These are phyloP conservation scores for Phymorhynchus buccinoides DNA, from an alignment of 1,140 invertebrate species.

Conservation along the genomic window DNA sequence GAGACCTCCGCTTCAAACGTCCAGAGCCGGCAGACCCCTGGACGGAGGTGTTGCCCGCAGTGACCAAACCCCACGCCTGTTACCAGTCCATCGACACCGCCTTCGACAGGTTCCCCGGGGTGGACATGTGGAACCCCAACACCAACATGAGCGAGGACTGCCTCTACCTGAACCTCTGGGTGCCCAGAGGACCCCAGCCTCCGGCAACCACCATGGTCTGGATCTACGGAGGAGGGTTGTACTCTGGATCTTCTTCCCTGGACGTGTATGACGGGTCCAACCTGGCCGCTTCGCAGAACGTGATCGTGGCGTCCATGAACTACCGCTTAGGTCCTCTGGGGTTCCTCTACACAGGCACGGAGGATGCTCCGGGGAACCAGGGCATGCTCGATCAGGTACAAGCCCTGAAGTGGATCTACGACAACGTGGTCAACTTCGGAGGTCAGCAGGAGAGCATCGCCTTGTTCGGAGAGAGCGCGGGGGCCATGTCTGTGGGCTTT, in stretches of 20 bases:
- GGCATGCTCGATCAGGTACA: constrained; percentile 78
- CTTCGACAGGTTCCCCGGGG: constrained; percentile 80
- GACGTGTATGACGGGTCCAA: constrained; percentile 94
- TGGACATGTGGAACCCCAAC: constrained; percentile 64
- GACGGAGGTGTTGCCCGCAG: constrained; percentile 81
- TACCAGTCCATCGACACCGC: constrained; percentile 91
- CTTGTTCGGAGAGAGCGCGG: constrained; percentile 80
- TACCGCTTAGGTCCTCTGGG: constrained; percentile 84
- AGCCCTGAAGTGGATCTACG: constrained; percentile 81
- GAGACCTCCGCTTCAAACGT: constrained; percentile 89
- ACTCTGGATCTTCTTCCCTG: constrained; percentile 89
- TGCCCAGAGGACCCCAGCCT: constrained; percentile 82
- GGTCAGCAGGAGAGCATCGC: constrained; percentile 82
- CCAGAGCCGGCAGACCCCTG: constrained; percentile 85
- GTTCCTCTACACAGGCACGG: constrained; percentile 85
- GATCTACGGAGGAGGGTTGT: constrained; percentile 97
- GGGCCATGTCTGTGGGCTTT: constrained; percentile 85
- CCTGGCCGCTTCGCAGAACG: constrained; percentile 83
- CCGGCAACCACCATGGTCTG: constrained; percentile 90
- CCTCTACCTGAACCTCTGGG: constrained; percentile 90
- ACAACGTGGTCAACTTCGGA: constrained; percentile 82
- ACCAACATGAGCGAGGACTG: constrained; percentile 90
- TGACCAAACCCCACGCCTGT: constrained; percentile 90
- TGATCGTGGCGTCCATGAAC: constrained; percentile 78
- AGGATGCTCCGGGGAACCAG: constrained; percentile 76